Base-by-base conservation (phyloP, 1,140 invertebrate genomes). In the Linepithema humile region DNA sequence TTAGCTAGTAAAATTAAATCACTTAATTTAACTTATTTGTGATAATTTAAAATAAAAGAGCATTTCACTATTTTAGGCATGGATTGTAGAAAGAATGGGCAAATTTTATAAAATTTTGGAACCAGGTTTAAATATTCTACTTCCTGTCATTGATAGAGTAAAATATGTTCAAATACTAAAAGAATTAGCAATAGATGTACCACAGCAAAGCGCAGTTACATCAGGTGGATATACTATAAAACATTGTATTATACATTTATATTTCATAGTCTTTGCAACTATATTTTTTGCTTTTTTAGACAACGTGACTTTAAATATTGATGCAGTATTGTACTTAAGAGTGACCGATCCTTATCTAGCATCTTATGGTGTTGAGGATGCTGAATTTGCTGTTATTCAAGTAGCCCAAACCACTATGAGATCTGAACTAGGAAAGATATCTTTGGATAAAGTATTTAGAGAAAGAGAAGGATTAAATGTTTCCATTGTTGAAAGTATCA, bases 161-260 rank as follows among this genome's bases (percentile, higher is more conserved):
- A 99, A 98, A 95, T 99, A 99, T 95, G 99, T 99, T 23, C 99
- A 99, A 94, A 99, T 98, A 95, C 95, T 99, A 7, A 99, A 99
- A 94, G 99, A 99, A 98, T 98, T 99, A 84, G 98, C 99, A 0
- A 99, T 99, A 90, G 99, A 99, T 95, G 98, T 99, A 69, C 99
- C 99, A 0, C 97, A 99, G 93, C 99, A 99, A 94, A 98, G 98
- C 94, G 99, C 99, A 40, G 99, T 99, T 86, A 99, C 99, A 20
- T 96, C 97, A 92, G 97, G 96, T 97, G 94, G 1, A n/a, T 48
- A 82, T 10, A 0, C 17, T 23, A 10, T 74, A 17, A 15, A 10
- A 67, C 35, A 0, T 7, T 3, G 23, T 20, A 59, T 7, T 57
- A 17, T 10, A 50, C 2, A 57, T 12, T 10, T 10, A 32, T 20